These are phyloP conservation scores for Pristionchus japonicus DNA, from an alignment of 2,888 invertebrate species.

Conservation along the genomic window DNA sequence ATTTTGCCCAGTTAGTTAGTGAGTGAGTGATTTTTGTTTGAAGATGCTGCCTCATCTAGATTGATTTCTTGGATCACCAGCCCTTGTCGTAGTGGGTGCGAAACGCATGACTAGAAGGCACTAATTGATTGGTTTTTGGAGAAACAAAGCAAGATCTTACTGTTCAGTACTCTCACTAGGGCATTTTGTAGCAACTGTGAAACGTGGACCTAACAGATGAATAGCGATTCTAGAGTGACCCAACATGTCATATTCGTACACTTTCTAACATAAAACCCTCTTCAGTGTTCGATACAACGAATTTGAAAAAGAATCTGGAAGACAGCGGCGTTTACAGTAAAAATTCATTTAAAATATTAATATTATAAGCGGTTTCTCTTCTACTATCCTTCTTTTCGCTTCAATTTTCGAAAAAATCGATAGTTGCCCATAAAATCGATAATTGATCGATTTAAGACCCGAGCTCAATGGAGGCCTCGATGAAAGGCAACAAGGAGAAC, in stretches of 20 bases:
- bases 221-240: not conserved
- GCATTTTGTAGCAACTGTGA: too few species aligned
- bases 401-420: not conserved
- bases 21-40: too few species aligned
- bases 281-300: not conserved
- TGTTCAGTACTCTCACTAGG: too few species aligned
- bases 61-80: too few species aligned
- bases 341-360: not conserved
- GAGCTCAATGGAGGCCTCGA: not conserved
- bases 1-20: too few species aligned
- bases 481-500: conserved; percentile 6
- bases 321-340: conserved; percentile 11
- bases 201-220: not conserved
- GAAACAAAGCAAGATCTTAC: too few species aligned
- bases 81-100: too few species aligned
- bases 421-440: conserved; percentile 1
- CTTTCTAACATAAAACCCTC: not conserved
- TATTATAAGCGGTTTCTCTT: too few species aligned
- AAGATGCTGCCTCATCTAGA: too few species aligned
- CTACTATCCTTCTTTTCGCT: too few species aligned
- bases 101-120: too few species aligned
- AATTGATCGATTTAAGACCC: not conserved
- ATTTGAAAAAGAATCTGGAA: not conserved
- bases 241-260: not conserved
- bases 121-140: too few species aligned